Evolutionary conservation across 92 coral and sea anemone species (phyloP).

Genomic region (Heliopora coerulea): DNA sequence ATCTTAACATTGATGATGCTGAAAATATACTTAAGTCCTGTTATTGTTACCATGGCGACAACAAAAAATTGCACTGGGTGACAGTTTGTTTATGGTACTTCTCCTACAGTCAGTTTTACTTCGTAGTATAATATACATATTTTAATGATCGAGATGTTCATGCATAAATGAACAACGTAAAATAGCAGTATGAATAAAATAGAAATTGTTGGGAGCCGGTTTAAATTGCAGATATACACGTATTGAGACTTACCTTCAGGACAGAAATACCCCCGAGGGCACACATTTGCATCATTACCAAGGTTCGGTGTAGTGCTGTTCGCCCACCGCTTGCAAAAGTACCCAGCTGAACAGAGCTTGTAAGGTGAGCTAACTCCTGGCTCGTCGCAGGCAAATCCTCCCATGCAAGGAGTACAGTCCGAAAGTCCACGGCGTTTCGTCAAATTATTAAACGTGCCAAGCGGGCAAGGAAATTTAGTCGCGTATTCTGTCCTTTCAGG

Average conservation of each 20-base stretch:
- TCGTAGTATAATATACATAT: no score
- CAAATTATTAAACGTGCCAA: slow-evolving; percentile 89
- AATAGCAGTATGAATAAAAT: no score
- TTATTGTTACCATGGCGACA: no score
- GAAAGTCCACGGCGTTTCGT: slow-evolving; percentile 58
- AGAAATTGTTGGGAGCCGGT: no score
- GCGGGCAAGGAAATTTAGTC: slow-evolving; percentile 78
- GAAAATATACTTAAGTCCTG: no score
- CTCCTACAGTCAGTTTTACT: no score
- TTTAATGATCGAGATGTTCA: no score
- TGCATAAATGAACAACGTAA: no score
- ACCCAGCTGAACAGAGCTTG: slow-evolving; percentile 79
- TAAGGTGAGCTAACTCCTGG: slow-evolving; percentile 77
- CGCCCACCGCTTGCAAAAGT: slow-evolving; percentile 86
- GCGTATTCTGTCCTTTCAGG: slow-evolving; percentile 77
- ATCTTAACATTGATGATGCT: no score
- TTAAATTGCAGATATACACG: no score
- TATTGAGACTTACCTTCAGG: slow-evolving; percentile 76
- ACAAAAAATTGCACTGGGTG: no score
- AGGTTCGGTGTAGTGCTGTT: slow-evolving; percentile 85
- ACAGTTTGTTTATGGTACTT: no score
- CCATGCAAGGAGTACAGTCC: slow-evolving; percentile 81
- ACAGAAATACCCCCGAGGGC: slow-evolving; percentile 85
- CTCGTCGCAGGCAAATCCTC: slow-evolving; percentile 83
- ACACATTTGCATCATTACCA: slow-evolving; percentile 70